Evolutionary conservation across 2,888 invertebrate species (phyloP).

Genomic region (Caenorhabditis sp.): DNA sequence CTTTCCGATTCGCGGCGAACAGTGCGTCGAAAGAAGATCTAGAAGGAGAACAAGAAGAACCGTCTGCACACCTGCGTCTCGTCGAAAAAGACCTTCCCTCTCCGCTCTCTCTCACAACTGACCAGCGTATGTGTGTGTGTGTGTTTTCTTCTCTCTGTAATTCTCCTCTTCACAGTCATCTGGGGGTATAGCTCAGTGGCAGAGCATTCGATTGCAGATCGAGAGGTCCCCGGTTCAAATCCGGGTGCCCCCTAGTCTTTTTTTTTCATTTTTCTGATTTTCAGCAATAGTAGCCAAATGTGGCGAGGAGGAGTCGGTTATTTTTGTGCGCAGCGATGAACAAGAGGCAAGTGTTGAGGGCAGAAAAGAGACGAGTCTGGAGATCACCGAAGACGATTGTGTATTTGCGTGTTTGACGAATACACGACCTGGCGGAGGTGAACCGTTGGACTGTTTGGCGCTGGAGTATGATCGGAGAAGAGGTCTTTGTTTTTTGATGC

Average conservation of each 20-base stretch:
- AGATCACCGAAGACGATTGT: constrained; percentile 42
- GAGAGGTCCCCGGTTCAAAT: constrained; percentile 69
- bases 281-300: constrained; percentile 27
- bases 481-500: constrained; percentile 32
- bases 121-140: background rate
- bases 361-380: constrained; percentile 5
- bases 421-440: constrained; percentile 22
- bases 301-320: constrained; percentile 14
- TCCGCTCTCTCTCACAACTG: background rate
- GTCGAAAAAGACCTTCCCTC: constrained; percentile 29
- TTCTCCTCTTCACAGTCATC: background rate
- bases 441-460: constrained; percentile 18
- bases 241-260: constrained; percentile 62
- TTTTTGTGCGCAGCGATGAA: constrained; percentile 30
- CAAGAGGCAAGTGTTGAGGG: constrained; percentile 8
- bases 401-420: constrained; percentile 40
- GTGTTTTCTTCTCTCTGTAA: background rate
- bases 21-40: background rate
- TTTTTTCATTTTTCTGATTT: constrained; percentile 7
- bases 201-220: constrained; percentile 70
- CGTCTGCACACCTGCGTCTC: constrained; percentile 28
- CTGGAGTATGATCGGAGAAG: constrained; percentile 30
- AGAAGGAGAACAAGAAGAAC: background rate
- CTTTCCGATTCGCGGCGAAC: background rate
- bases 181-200: constrained; percentile 69